Base-by-base conservation (phyloP, 2,113 vertebrate genomes). In the Sardina pilchardus region DNA sequence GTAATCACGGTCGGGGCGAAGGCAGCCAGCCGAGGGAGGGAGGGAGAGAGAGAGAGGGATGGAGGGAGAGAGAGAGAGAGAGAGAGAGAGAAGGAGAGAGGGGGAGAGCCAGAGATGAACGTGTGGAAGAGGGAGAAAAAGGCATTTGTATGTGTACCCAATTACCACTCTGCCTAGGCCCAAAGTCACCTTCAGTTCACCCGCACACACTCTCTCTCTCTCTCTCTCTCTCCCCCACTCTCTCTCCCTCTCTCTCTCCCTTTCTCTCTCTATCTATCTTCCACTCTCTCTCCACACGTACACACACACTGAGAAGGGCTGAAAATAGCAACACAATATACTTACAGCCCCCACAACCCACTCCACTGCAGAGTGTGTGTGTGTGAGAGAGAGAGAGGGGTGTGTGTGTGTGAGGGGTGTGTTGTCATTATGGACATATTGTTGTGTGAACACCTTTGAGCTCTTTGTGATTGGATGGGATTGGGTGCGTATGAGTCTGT, bases 61-160 rank as follows among this genome's bases (percentile, higher is more conserved):
- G 43, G 21, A 2, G 21, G 48, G 14, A 36, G 67, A 8, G 17
- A 30, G 39, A 43, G 53, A 50, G 81, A 26, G 39, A 47, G 50
- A 71, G 50, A 39, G n/a, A 21, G 48, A 34, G 56, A 17, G 63
- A 50, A 10, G 24, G 59, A 67, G 80, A 24, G 26, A 67, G 90
- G 88, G 85, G 90, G 86, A 88, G 91, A 90, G 90, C 92, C 91
- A 88, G 90, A 90, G 83, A 85, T 26, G 75, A 92, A 88, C 87
- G 91, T 89, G 90, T 88, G 84, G 90, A 86, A 89, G 91, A 92
- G 90, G 80, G 89, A 92, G 91, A 92, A 92, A 91, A 93, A 94
- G 90, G 89, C 89, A 92, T 94, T 92, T 93, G 93, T 94, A 94
- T 93, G 93, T 95, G 92, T 94, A 94, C 93, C 92, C 93, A 94